Base-by-base conservation (phyloP, 2,888 invertebrate species). In the Pristionchus exspectatus region DNA sequence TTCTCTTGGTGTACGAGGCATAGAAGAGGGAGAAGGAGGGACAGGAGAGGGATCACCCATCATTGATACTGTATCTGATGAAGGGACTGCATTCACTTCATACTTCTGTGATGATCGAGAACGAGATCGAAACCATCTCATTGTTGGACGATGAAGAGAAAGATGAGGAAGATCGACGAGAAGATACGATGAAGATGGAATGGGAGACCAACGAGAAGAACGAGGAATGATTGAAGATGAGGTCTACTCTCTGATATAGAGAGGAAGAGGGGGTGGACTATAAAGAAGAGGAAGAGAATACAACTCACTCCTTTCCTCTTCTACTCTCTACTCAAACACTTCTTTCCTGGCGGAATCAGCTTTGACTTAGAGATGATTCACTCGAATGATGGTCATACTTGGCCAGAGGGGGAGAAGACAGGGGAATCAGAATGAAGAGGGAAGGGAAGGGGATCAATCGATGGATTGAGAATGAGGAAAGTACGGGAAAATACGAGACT, bases 1-100 rank as follows among this genome's bases (percentile, higher is more conserved):
- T 27, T 87, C 87, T 54, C 87, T 63, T 7, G 87, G 87, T 14
- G 87, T 87, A 50, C 87, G 69, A n/a, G 87, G 87, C 27, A 56
- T 38, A 1, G 86, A 87, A 18, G 69, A 72, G 72, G 87, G 87
- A 69, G 87, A 72, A 14, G 87, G 30, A 12, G 50, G 10, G n/a
- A n/a, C 30, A 59, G 21, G 59, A 2, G 27, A n/a, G 2, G 27
- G 27, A 30, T 77, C 84, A 24, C 84, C 84, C 54, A 30, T 44
- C 56, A 84, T 30, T 2, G 84, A 84, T 18, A 84, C 84, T 56
- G 56, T 24, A 84, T 84, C 84, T 21, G 24, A 9, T 9, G 12
- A 5, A 21, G 77, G 44, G 14, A 27, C 69, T 69, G 24, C 77
- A 77, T 77, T 77, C 30, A 77, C 77, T 27, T 56, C 84, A 16